Percentiles rank a stretch among this genome's conserved stretches.
These are phyloP conservation scores for Pelusios castaneus DNA, from an alignment of 2,113 vertebrate species.

Conservation along the genomic window DNA sequence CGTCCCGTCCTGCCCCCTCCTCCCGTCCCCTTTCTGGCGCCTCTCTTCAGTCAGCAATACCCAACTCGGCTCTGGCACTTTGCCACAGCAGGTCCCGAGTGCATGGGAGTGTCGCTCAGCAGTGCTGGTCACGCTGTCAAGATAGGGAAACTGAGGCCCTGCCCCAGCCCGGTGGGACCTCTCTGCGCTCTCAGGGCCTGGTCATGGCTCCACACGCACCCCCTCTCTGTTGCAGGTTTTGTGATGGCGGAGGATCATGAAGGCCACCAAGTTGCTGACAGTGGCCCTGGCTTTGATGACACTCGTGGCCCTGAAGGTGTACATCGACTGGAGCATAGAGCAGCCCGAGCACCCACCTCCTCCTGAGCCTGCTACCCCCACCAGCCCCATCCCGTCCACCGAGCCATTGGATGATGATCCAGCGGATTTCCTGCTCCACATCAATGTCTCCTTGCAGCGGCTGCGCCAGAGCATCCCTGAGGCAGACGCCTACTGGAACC, in stretches of 20 bases:
- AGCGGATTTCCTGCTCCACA: background rate
- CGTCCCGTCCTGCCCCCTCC: too few relatives aligned
- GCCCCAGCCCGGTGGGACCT: background rate
- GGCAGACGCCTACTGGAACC: constrained; percentile 83
- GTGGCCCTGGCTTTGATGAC: constrained; percentile 67
- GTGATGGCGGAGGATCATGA: constrained; percentile 43
- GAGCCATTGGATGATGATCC: background rate
- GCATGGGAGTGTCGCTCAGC: too few relatives aligned
- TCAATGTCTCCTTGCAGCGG: background rate
- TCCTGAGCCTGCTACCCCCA: background rate
- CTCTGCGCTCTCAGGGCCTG: background rate
- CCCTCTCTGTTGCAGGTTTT: background rate
- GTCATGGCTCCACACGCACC: background rate
- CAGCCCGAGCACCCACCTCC: background rate
- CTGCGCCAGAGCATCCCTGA: constrained; percentile 35
- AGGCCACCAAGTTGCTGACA: constrained; percentile 63
- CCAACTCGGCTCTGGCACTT: too few relatives aligned
- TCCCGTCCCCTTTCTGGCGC: too few relatives aligned
- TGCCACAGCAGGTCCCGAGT: too few relatives aligned
- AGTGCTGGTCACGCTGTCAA: too few relatives aligned
- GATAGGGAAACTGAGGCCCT: background rate
- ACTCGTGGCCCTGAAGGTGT: constrained; percentile 69
- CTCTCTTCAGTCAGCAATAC: too few relatives aligned
- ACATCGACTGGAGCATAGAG: constrained; percentile 64
- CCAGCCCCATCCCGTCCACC: background rate